phyloP scores from a whole-genome alignment of 2,113 vertebrate species.

The Hyperoodon ampullatus region DNA sequence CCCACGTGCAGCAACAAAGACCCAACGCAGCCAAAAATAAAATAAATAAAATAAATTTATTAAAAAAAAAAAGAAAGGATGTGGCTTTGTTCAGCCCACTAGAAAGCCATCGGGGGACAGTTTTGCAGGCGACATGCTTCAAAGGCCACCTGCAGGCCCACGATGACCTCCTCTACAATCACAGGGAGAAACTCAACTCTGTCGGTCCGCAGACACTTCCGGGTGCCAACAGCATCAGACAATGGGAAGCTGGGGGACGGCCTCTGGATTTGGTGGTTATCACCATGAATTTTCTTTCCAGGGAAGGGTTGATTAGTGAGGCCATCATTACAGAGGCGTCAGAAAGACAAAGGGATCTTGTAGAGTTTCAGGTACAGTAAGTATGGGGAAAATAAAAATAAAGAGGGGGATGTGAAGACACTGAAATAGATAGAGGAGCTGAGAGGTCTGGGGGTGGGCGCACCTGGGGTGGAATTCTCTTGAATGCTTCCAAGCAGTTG shows the following conservation, averaged over 20 bases:
- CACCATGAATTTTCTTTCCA: not conserved
- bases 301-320: not conserved
- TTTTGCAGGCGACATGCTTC: not conserved
- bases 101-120: not conserved
- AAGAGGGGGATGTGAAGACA: not conserved
- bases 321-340: not conserved
- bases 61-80: not conserved
- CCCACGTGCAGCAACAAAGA: no score
- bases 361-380: not conserved
- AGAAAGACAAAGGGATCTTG: not conserved
- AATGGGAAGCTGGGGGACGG: not conserved
- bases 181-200: not conserved
- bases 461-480: constrained; percentile 91
- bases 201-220: not conserved
- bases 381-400: not conserved
- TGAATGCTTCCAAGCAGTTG: constrained; percentile 90
- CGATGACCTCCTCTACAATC: not conserved
- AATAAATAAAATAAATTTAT: no score
- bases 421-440: not conserved
- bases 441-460: not conserved
- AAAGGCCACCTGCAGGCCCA: not conserved
- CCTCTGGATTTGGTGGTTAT: not conserved
- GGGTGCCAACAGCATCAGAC: not conserved
- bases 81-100: not conserved
- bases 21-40: no score